Evolutionary conservation across 2,888 invertebrate genomes (phyloP).

Genomic region (Minunthozetes semirufus): DNA sequence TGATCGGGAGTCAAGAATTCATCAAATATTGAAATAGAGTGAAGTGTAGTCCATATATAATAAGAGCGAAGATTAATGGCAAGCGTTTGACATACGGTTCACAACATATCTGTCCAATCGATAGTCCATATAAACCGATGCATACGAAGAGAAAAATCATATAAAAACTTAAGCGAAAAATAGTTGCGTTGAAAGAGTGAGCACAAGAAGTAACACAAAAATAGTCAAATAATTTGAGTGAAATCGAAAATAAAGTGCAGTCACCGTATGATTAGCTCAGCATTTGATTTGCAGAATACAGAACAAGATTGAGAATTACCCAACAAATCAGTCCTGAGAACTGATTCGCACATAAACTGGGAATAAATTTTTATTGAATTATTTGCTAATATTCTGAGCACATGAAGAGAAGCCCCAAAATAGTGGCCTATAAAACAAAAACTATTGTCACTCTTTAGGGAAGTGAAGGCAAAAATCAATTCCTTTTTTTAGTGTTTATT

Average conservation of each 20-base stretch:
- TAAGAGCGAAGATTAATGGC: slow-evolving; percentile 24
- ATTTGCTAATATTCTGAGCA: not conserved
- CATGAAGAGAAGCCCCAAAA: not conserved
- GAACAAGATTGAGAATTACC: not conserved
- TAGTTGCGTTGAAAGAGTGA: not conserved
- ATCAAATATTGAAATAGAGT: slow-evolving; percentile 29
- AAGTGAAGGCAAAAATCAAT: not conserved
- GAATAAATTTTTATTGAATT: not conserved
- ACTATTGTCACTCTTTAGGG: not conserved
- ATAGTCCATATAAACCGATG: not conserved
- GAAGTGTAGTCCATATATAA: slow-evolving; percentile 13
- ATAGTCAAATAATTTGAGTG: slow-evolving; percentile 6
- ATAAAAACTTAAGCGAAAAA: not conserved
- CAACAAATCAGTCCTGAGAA: not conserved
- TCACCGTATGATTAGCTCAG: slow-evolving; percentile 18
- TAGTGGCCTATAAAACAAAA: not conserved
- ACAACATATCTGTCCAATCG: slow-evolving; percentile 22
- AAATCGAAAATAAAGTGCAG: slow-evolving; percentile 17
- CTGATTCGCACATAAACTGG: no score
- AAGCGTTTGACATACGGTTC: slow-evolving; percentile 18
- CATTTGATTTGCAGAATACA: not conserved
- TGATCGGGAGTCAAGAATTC: slow-evolving; percentile 24
- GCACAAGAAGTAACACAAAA: not conserved
- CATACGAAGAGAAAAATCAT: not conserved
- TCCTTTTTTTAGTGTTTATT: not conserved